These are phyloP conservation scores for Leistus spinibarbis DNA, from an alignment of 2,888 invertebrate genomes.

Conservation along the genomic window DNA sequence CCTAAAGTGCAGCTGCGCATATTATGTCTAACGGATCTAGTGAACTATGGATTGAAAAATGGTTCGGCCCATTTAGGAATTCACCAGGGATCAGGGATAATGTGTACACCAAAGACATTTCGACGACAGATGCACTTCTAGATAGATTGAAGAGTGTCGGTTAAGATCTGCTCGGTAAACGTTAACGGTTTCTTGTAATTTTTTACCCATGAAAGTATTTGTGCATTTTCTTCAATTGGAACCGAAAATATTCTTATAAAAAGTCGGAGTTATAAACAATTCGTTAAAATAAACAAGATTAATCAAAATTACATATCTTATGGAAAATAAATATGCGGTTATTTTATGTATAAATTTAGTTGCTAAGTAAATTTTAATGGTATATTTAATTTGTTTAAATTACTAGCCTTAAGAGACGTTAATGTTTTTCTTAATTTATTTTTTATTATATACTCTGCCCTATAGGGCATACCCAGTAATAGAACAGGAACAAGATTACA, in stretches of 20 bases:
- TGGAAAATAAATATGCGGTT: too few species aligned
- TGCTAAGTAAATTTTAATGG: too few species aligned
- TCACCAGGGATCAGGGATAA: background rate
- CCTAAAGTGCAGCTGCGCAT: background rate
- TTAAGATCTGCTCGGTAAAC: background rate
- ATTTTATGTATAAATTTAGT: too few species aligned
- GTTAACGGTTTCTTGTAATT: background rate
- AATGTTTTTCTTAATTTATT: too few species aligned
- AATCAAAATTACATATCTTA: too few species aligned
- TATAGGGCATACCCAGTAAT: too few species aligned
- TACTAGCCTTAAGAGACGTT: too few species aligned
- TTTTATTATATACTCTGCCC: too few species aligned
- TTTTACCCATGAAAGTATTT: background rate
- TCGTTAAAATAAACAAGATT: too few species aligned
- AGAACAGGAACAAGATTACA: too few species aligned
- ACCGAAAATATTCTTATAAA: background rate
- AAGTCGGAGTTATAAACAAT: too few species aligned
- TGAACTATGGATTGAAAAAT: background rate
- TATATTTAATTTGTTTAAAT: too few species aligned
- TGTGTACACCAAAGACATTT: background rate
- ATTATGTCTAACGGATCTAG: background rate
- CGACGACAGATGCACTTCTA: background rate
- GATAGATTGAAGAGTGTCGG: background rate
- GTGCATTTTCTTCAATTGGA: background rate
- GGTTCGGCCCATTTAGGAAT: slow-evolving; percentile 4